phyloP scores from a whole-genome alignment of 2,888 invertebrate genomes.

The Diarsia mendica region DNA sequence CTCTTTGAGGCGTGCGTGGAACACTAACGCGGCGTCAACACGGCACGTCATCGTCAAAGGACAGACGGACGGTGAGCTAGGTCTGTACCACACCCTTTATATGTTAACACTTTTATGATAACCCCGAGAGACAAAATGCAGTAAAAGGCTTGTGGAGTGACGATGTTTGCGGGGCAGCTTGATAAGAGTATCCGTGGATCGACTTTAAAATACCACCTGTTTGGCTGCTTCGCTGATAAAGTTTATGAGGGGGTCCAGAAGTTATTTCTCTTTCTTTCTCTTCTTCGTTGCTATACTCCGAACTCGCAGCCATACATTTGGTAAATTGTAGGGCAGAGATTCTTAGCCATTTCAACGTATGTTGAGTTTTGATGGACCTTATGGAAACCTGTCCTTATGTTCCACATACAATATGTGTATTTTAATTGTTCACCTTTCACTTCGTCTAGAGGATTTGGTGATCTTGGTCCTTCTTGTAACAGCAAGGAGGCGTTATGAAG shows the following conservation, averaged over 20 bases:
- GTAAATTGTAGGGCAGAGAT: constrained; percentile 61
- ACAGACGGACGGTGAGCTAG: no score
- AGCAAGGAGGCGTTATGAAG: constrained; percentile 72
- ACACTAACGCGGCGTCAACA: no score
- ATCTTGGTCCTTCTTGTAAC: no score
- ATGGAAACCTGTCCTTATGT: constrained; percentile 6
- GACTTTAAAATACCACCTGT: background rate
- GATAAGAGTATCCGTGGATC: background rate
- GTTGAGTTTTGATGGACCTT: constrained; percentile 40
- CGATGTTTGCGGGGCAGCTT: background rate
- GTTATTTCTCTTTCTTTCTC: background rate
- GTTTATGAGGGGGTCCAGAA: background rate
- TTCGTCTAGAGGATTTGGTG: background rate
- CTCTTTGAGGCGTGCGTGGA: no score
- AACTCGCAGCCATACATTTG: constrained; percentile 52
- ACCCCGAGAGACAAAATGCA: background rate
- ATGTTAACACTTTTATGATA: no score
- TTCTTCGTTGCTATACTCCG: constrained; percentile 40
- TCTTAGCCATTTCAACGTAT: constrained; percentile 58
- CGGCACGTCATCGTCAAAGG: no score
- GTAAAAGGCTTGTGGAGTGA: background rate
- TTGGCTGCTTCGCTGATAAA: background rate
- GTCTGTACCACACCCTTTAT: no score
- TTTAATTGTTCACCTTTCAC: background rate
- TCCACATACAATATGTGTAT: constrained; percentile 50